Evolutionary conservation across 2,888 invertebrate species (phyloP), one percentile per base, ranked within the genome.

Genomic region (Caenorhabditis macrosperma): DNA sequence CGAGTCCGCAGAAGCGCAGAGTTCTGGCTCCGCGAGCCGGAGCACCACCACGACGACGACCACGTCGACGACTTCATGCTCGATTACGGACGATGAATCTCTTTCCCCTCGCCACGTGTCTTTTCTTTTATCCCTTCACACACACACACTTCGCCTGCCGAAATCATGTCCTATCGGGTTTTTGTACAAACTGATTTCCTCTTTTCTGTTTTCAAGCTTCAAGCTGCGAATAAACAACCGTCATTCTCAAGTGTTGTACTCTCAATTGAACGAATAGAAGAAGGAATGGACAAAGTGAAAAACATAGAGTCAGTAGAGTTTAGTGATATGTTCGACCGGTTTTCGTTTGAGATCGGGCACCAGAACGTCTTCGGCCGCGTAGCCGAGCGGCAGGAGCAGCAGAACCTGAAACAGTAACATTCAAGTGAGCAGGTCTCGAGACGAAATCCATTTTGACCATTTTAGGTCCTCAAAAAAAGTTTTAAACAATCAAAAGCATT

Each of bases 361-460:
- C 15, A 79, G 48, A 1, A 85, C 84, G 50, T 87, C 85, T 44
- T 94, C 93, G n/a, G 93, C 91, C 0, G 96, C 95, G 92, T 94
- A 95, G 0, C 96, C 96, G 0, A 96, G 94, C 0, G 96, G 96
- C 15, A 96, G 91, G 5, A 96, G 93, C 0, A 96, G 93, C 6
- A 94, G 93, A 26, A 96, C 92, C 79, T 88, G 83, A 55, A 82
- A 74, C 33, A 38, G 54, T 38, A 54, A n/a, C 15, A 50, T 20
- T 66, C 12, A 20, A n/a, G n/a, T n/a, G n/a, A n/a, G n/a, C n/a
- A n/a, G n/a, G n/a, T n/a, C n/a, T n/a, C n/a, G n/a, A n/a, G n/a
- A n/a, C n/a, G n/a, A n/a, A n/a, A n/a, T n/a, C n/a, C n/a, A n/a
- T n/a, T n/a, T n/a, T n/a, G n/a, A n/a, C n/a, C n/a, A n/a, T n/a